Evolutionary conservation across 2,797 vertebrate species (phyloP).

Genomic region (Anniella stebbinsi): DNA sequence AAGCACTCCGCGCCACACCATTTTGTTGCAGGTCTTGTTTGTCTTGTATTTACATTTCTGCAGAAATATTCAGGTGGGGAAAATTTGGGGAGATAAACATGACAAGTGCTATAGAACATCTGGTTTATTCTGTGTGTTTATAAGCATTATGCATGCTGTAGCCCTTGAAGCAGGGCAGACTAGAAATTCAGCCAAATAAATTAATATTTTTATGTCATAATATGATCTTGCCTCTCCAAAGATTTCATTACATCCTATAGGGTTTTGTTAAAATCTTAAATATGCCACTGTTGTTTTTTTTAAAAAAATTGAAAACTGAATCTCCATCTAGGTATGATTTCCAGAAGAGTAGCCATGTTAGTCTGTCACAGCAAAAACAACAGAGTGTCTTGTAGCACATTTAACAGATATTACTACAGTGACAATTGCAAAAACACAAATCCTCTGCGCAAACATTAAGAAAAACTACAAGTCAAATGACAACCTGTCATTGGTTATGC

Average conservation of each 20-base stretch:
- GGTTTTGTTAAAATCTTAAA: background rate
- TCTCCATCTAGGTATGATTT: background rate
- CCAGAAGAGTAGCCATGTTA: too few species aligned
- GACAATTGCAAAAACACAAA: background rate
- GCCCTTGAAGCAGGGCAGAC: background rate
- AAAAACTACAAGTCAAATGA: background rate
- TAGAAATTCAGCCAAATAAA: background rate
- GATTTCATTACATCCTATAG: background rate
- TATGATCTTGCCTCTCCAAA: background rate
- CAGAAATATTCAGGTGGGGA: background rate
- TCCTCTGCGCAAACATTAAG: background rate
- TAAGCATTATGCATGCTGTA: background rate
- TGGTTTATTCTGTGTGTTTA: background rate
- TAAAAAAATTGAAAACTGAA: background rate
- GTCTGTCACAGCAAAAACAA: background rate
- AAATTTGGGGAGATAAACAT: background rate
- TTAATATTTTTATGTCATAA: background rate
- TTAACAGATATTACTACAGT: background rate
- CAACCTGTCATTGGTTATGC: background rate
- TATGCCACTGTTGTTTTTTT: background rate
- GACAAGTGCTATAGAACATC: background rate
- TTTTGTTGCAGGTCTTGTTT: too few species aligned
- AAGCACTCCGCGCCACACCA: too few species aligned
- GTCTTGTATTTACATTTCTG: too few species aligned
- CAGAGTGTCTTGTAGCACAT: background rate